A percentile compares a stretch with the other conserved stretches of the same genome.
phyloP scores from a whole-genome alignment of 2,797 vertebrate species.

The Phoeniculus purpureus region DNA sequence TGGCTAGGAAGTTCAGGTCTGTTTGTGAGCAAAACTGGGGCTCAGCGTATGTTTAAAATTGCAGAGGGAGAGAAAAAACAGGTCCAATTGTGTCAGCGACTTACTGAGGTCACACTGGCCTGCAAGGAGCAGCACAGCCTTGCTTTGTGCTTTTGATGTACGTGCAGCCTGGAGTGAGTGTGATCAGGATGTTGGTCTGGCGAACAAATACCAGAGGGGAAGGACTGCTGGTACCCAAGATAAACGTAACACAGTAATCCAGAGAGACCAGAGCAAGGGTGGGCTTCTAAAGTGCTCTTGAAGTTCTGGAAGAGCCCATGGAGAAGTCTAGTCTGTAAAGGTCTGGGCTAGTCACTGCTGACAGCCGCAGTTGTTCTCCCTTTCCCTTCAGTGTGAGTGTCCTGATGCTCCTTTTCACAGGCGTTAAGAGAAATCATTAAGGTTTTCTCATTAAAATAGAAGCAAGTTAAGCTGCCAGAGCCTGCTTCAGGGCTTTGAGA shows the following conservation, averaged over 20 bases:
- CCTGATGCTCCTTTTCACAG: not conserved
- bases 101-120: not conserved
- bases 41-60: not conserved
- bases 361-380: not conserved
- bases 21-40: not conserved
- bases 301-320: not conserved
- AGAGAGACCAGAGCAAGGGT: not conserved
- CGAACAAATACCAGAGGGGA: not conserved
- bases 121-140: not conserved
- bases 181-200: fast-evolving
- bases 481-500: not conserved
- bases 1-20: not conserved
- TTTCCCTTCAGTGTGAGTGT: not conserved
- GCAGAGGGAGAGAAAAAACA: not conserved
- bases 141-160: not conserved
- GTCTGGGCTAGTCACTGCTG: not conserved
- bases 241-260: not conserved
- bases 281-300: not conserved
- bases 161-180: not conserved
- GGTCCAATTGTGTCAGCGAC: not conserved
- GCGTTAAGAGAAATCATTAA: not conserved
- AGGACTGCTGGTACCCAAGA: not conserved
- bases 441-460: not conserved
- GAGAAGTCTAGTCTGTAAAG: not conserved
- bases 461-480: not conserved